Evolutionary conservation across 2,888 invertebrate species (phyloP).

Genomic region (Drosophila merina): DNA sequence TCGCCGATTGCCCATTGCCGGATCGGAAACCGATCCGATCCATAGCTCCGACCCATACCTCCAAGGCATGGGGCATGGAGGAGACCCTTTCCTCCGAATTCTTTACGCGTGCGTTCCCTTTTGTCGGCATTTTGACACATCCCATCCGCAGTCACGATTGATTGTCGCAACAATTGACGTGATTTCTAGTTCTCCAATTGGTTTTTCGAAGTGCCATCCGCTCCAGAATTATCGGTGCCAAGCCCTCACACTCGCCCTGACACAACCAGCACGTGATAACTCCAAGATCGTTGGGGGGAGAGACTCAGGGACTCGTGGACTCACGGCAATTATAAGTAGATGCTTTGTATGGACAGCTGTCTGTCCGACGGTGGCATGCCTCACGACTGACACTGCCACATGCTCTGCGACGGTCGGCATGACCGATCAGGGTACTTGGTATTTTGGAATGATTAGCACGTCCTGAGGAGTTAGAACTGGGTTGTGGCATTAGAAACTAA

Average conservation of each 20-base stretch:
- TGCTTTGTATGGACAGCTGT: constrained; percentile 63
- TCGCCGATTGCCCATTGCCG: constrained; percentile 22
- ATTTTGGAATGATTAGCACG: constrained; percentile 31
- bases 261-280: constrained; percentile 56
- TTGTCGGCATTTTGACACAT: constrained; percentile 71
- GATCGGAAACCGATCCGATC: constrained; percentile 21
- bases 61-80: neutral
- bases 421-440: neutral
- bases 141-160: constrained; percentile 73
- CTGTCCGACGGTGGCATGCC: constrained; percentile 51
- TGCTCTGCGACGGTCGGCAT: constrained; percentile 5
- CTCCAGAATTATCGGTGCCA: constrained; percentile 59
- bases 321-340: constrained; percentile 61
- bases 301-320: neutral
- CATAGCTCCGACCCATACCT: constrained; percentile 14
- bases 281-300: constrained; percentile 1
- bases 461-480: constrained; percentile 10
- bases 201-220: constrained; percentile 51
- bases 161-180: constrained; percentile 77
- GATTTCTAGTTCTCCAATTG: constrained; percentile 79
- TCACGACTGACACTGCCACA: constrained; percentile 41
- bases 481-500: neutral
- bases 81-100: constrained; percentile 50
- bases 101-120: constrained; percentile 66
- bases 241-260: constrained; percentile 14